These are phyloP conservation scores for Lapara coniferarum DNA, from an alignment of 2,888 invertebrate genomes.

Conservation along the genomic window DNA sequence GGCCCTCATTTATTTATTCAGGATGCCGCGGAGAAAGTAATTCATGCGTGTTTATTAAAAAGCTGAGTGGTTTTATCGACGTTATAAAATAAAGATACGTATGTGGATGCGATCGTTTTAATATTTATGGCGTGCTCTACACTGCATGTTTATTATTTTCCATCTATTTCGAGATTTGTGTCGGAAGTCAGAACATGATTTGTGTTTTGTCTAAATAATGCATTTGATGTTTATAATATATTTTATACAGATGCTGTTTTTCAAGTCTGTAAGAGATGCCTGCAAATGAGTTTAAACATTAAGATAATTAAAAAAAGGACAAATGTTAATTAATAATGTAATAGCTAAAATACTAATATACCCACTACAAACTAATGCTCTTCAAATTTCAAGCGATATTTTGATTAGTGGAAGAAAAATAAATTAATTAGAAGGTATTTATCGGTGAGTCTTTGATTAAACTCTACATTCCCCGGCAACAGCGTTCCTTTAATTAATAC, in stretches of 20 bases:
- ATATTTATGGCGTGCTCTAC: background rate
- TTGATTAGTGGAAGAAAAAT: constrained; percentile 51
- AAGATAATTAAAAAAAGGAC: background rate
- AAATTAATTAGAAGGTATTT: constrained; percentile 61
- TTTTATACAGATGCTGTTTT: background rate
- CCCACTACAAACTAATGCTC: constrained; percentile 33
- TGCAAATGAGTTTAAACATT: too few relatives aligned
- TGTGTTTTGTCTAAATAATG: too few relatives aligned
- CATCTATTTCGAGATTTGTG: background rate
- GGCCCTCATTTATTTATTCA: constrained; percentile 78
- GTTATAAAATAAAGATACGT: constrained; percentile 18
- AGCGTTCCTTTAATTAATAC: constrained; percentile 57
- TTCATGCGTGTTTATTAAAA: constrained; percentile 78
- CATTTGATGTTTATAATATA: background rate
- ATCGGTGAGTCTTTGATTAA: constrained; percentile 61
- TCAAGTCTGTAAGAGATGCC: too few relatives aligned
- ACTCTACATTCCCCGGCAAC: constrained; percentile 49
- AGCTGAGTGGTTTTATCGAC: constrained; percentile 63
- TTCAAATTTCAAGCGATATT: constrained; percentile 38
- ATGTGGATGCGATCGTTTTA: background rate
- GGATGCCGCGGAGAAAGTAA: constrained; percentile 69
- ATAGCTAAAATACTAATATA: background rate
- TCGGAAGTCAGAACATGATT: background rate
- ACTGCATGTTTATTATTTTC: background rate
- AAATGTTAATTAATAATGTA: background rate